phyloP scores from a whole-genome alignment of 37 sponge, comb jelly and placozoan species.

The Ephydatia muelleri region DNA sequence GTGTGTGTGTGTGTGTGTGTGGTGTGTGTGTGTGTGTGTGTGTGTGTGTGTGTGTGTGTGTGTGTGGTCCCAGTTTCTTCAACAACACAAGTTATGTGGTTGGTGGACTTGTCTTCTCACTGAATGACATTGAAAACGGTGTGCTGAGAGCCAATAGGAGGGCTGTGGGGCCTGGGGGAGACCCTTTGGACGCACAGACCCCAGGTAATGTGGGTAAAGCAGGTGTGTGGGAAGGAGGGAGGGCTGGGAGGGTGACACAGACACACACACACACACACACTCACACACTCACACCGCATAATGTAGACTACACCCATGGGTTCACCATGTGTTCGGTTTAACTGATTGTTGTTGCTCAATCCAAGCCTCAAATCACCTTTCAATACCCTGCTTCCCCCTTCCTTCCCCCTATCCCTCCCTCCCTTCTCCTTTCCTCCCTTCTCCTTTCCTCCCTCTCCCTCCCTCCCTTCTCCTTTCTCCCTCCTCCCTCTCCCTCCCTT shows the following conservation, averaged over 20 bases:
- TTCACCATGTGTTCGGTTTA: too few relatives aligned
- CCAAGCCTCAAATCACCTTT: too few relatives aligned
- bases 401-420: neutral
- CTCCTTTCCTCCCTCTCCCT: neutral
- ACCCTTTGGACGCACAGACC: too few relatives aligned
- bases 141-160: slow-evolving; percentile 88
- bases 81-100: slow-evolving; percentile 82
- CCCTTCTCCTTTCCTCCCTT: neutral
- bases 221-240: slow-evolving; percentile 4
- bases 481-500: neutral
- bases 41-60: too few relatives aligned
- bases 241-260: too few relatives aligned
- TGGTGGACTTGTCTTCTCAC: slow-evolving; percentile 83
- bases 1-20: too few relatives aligned
- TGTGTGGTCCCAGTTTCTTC: slow-evolving; percentile 66
- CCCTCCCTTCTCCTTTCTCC: neutral
- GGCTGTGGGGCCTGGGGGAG: slow-evolving; percentile 69
- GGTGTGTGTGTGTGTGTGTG: too few relatives aligned
- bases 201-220: slow-evolving; percentile 3
- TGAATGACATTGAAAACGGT: slow-evolving; percentile 98
- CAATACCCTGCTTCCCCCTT: too few relatives aligned
- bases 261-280: too few relatives aligned
- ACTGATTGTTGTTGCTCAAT: too few relatives aligned
- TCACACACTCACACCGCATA: too few relatives aligned
- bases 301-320: too few relatives aligned